These are phyloP conservation scores for Globodera rostochiensis DNA, from an alignment of 1,140 invertebrate genomes.

Conservation along the genomic window DNA sequence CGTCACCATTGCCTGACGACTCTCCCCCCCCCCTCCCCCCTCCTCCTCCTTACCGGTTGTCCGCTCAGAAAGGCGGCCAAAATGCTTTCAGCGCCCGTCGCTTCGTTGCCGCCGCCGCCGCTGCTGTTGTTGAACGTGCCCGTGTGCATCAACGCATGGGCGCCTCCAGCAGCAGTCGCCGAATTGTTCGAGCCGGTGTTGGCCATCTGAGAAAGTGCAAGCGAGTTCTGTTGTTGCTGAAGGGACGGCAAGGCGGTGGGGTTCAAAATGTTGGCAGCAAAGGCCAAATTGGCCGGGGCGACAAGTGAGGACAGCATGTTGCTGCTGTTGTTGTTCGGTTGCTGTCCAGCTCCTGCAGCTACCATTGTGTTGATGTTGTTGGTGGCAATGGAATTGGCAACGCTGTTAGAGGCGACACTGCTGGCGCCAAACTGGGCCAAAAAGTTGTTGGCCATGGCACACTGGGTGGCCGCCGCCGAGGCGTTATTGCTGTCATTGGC, in stretches of 20 bases:
- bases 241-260: slow-evolving; percentile 3
- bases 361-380: neutral
- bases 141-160: no score
- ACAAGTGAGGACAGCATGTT: slow-evolving; percentile 6
- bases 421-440: neutral
- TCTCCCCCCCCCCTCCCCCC: neutral
- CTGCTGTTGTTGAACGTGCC: no score
- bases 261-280: slow-evolving; percentile 2
- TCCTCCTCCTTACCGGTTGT: slow-evolving; percentile 2
- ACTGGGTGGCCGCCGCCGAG: neutral
- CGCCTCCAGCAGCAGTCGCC: neutral
- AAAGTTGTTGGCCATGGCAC: slow-evolving; percentile 7
- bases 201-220: neutral
- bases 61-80: slow-evolving; percentile 31
- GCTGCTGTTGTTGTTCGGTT: slow-evolving; percentile 23
- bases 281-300: neutral
- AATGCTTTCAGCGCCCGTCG: slow-evolving; percentile 22
- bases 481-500: neutral
- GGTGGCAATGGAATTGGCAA: neutral
- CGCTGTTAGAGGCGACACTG: no score
- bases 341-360: neutral
- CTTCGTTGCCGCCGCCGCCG: no score
- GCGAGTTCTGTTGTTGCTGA: slow-evolving; percentile 1
- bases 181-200: neutral
- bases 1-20: no score